Evolutionary conservation across 2,888 invertebrate genomes (phyloP), one percentile per base, ranked within the genome.

Genomic region (Oscheius sp.): DNA sequence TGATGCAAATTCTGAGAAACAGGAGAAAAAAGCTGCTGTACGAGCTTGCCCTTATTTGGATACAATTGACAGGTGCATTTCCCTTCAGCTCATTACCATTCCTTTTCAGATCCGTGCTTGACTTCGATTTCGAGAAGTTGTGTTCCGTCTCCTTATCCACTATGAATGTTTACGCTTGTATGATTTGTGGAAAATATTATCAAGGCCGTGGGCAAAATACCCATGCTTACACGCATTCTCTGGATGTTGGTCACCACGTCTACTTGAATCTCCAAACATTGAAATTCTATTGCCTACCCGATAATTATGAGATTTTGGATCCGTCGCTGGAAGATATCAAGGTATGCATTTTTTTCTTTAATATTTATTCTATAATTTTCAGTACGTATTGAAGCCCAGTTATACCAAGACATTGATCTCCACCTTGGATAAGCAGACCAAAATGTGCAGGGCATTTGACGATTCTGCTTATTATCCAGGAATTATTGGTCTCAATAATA

Each of bases 101-200:
- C n/a, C n/a, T n/a, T 85, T 88, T 71, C 84, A 91, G 91, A 69
- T 95, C 95, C 86, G 93, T 96, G 76, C 90, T 99, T 76, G 99
- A 99, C 90, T 99, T 99, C 91, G 99, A 99, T 91, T 99, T 99
- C 91, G 99, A 99, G 90, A 99, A 99, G 89, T 90, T 99, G 27
- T 99, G 99, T 89, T 98, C 98, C 0, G 94, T 99, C 46, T 98
- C 98, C 0, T 89, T 99, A 77, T 98, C 98, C 0, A 93, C 99
- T 87, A 96, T 99, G 84, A 99, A 99, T 91, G 98, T 99, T 43
- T 99, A 99, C 89, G 99, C 99, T 7, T 99, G 99, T 89, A 92
- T 99, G 75, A 95, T 99, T 0, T 99, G 99, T 90, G 99, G 99
- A 23, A 99, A 99, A 90, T 99, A 99, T 89, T 99, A 98, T 88